Evolutionary conservation across 2,888 invertebrate genomes (phyloP).

Genomic region (Tromatobia lineatoria): DNA sequence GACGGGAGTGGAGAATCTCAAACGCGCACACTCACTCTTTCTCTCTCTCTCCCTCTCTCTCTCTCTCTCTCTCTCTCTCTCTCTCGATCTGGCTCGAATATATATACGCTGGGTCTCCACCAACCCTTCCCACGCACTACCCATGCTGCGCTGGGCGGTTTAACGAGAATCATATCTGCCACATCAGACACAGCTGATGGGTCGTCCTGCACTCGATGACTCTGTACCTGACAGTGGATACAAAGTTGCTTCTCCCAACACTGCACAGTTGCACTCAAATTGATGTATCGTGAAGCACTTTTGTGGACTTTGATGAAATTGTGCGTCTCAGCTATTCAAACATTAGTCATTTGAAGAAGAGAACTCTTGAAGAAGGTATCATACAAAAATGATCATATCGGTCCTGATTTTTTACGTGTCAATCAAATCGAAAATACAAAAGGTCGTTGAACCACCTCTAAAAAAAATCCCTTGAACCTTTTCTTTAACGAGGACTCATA

Average conservation of each 20-base stretch:
- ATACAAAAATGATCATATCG: too few species aligned
- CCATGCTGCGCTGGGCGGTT: slow-evolving; percentile 72
- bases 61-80: slow-evolving; percentile 26
- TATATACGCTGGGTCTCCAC: slow-evolving; percentile 43
- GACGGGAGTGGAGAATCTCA: slow-evolving; percentile 27
- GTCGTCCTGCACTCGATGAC: slow-evolving; percentile 19
- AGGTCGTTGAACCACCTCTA: too few species aligned
- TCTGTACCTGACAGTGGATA: slow-evolving; percentile 19
- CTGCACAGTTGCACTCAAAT: not conserved
- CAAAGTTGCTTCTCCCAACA: not conserved
- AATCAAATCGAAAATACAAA: too few species aligned
- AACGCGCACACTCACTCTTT: slow-evolving; percentile 33
- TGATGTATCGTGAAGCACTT: not conserved
- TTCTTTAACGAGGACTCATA: too few species aligned
- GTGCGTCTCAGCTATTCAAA: too few species aligned
- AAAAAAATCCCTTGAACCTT: too few species aligned
- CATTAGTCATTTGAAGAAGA: too few species aligned
- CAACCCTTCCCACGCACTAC: slow-evolving; percentile 20
- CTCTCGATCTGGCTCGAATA: too few species aligned
- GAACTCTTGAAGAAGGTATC: too few species aligned
- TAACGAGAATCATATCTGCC: slow-evolving; percentile 80
- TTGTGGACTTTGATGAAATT: slow-evolving; percentile 67
- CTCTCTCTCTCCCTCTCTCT: not conserved
- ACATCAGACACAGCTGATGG: slow-evolving; percentile 77
- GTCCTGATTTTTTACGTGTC: too few species aligned